These are phyloP conservation scores for Athene cunicularia DNA, from an alignment of 2,113 vertebrate genomes.

Conservation along the genomic window DNA sequence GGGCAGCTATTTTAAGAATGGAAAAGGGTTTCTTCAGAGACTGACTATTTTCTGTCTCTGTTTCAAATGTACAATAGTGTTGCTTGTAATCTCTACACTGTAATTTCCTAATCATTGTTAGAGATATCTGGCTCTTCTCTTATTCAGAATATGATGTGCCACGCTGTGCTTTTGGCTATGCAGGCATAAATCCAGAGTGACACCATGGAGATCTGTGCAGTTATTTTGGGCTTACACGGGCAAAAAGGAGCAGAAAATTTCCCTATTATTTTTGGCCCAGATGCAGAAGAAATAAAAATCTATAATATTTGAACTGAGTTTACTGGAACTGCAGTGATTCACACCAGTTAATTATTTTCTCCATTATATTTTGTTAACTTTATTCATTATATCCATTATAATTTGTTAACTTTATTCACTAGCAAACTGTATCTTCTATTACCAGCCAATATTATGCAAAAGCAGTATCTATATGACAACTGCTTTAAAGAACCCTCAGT, in stretches of 20 bases:
- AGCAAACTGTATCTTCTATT: neutral
- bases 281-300: neutral
- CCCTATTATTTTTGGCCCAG: neutral
- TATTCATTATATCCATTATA: neutral
- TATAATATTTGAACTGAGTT: neutral
- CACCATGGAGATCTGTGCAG: neutral
- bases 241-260: neutral
- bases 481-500: slow-evolving; percentile 23
- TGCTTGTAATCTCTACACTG: neutral
- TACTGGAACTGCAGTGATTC: neutral
- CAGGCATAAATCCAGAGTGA: neutral
- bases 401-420: neutral
- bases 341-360: neutral
- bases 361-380: neutral
- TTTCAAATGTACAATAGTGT: neutral
- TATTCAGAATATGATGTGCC: neutral
- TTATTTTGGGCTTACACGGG: neutral
- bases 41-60: neutral
- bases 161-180: neutral
- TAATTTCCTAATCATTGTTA: neutral
- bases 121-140: neutral
- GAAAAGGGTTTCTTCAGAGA: neutral
- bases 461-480: neutral
- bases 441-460: neutral
- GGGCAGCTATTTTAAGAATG: neutral